phyloP scores from a whole-genome alignment of 1,140 invertebrate genomes.

The Neodiprion lecontei region DNA sequence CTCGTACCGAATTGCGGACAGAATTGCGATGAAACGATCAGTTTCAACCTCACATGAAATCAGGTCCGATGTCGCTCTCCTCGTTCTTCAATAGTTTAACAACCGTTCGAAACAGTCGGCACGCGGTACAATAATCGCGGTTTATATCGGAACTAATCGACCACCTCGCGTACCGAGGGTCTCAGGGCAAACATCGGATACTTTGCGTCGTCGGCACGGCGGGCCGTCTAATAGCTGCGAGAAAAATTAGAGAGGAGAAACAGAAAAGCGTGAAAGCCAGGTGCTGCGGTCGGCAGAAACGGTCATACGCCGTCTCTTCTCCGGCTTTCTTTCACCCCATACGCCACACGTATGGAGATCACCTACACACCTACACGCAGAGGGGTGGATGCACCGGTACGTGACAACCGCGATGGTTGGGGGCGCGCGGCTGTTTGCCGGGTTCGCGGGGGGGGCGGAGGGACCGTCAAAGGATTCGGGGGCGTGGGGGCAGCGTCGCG shows the following conservation, averaged over 20 bases:
- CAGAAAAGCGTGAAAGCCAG: constrained; percentile 32
- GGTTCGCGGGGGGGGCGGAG: constrained; percentile 12
- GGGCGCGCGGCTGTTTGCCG: background rate
- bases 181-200: constrained; percentile 24
- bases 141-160: constrained; percentile 11
- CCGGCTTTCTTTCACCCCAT: background rate
- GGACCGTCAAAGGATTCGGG: constrained; percentile 8
- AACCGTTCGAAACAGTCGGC: constrained; percentile 9
- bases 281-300: constrained; percentile 44
- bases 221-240: background rate
- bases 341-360: no score
- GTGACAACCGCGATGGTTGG: constrained; percentile 46
- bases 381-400: constrained; percentile 33
- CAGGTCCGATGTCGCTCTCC: background rate
- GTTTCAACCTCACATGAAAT: background rate
- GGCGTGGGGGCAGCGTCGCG: constrained; percentile 1
- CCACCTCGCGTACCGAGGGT: background rate
- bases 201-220: background rate
- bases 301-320: constrained; percentile 51
- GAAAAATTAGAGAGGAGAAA: background rate
- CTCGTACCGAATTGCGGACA: background rate
- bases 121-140: background rate
- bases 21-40: background rate
- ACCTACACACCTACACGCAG: no score
- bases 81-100: background rate